Evolutionary conservation across 2,113 vertebrate genomes (phyloP).

Genomic region (Phalacrocorax aristotelis): DNA sequence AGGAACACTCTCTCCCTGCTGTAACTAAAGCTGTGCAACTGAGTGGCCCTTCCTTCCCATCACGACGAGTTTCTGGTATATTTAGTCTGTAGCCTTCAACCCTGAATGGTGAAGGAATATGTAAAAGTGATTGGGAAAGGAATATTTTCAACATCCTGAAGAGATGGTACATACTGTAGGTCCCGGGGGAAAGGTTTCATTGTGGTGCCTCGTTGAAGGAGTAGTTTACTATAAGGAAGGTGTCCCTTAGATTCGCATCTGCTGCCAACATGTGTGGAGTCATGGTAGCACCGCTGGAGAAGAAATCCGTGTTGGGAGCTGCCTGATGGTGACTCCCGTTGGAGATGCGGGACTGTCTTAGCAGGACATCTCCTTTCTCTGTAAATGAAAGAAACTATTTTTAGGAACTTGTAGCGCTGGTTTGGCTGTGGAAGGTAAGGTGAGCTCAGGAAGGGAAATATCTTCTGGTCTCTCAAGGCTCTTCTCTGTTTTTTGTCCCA

Average conservation of each 20-base stretch:
- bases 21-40: neutral
- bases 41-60: neutral
- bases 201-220: neutral
- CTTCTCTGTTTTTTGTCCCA: neutral
- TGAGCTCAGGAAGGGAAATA: neutral
- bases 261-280: neutral
- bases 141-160: neutral
- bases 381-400: neutral
- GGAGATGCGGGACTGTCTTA: neutral
- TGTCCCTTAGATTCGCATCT: neutral
- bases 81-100: neutral
- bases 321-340: neutral
- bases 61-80: accelerated
- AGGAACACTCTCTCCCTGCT: neutral
- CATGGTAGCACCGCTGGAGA: neutral
- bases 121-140: neutral
- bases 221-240: neutral
- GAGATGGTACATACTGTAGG: accelerated
- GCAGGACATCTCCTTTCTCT: neutral
- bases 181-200: neutral
- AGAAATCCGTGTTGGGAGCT: neutral
- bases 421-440: neutral
- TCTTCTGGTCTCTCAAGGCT: neutral
- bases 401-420: neutral
- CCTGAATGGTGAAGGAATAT: neutral